These are phyloP conservation scores for Glareola pratincola DNA, from an alignment of 2,113 vertebrate genomes.

Conservation along the genomic window DNA sequence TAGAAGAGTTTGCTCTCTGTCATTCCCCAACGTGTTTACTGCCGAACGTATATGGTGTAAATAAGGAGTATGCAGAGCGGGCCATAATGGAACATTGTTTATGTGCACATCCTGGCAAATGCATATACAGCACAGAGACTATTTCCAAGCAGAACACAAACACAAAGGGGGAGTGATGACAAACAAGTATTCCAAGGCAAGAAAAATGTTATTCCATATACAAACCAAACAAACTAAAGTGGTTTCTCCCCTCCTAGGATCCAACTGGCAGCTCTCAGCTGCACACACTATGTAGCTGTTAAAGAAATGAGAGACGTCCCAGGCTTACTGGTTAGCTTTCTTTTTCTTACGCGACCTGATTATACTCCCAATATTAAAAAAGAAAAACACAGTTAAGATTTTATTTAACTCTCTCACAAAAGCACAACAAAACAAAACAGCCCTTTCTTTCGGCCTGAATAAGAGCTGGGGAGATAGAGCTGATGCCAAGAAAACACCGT, in stretches of 20 bases:
- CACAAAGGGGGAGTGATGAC: constrained; percentile 62
- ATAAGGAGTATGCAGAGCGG: neutral
- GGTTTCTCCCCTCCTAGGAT: constrained; percentile 60
- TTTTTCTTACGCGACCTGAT: constrained; percentile 33
- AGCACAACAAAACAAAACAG: constrained; percentile 28
- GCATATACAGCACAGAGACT: constrained; percentile 35
- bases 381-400: constrained; percentile 45
- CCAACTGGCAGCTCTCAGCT: constrained; percentile 61
- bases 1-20: constrained; percentile 16
- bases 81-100: constrained; percentile 64
- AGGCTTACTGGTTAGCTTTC: constrained; percentile 38
- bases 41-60: constrained; percentile 56
- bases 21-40: constrained; percentile 3
- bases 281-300: constrained; percentile 48
- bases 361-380: constrained; percentile 43
- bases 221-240: constrained; percentile 65
- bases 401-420: constrained; percentile 29
- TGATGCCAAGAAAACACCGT: neutral
- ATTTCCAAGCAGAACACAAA: constrained; percentile 63
- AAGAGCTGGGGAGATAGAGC: neutral
- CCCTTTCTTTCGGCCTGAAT: neutral
- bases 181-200: constrained; percentile 66
- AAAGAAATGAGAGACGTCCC: constrained; percentile 46
- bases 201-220: constrained; percentile 68
- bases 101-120: constrained; percentile 62